phyloP scores from a whole-genome alignment of 1,140 invertebrate species.

The Euglossa dilemma region DNA sequence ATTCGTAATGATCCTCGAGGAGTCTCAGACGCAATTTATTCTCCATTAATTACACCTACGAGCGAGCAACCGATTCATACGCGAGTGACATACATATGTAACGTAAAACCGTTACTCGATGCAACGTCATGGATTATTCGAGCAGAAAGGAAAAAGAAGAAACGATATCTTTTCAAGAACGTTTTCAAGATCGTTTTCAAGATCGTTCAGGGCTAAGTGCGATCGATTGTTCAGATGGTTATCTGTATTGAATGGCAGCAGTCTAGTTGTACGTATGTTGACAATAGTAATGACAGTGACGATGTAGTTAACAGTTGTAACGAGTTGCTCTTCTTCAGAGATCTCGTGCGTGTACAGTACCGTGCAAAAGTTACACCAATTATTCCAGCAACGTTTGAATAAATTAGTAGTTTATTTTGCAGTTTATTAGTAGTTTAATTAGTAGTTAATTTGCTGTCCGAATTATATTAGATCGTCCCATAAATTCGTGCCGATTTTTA shows the following conservation, averaged over 20 bases:
- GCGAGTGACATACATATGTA: background rate
- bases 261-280: background rate
- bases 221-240: background rate
- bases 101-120: background rate
- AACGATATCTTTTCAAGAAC: background rate
- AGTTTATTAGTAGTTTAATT: too few species aligned
- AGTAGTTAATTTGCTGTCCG: too few species aligned
- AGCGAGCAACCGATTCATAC: background rate
- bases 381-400: background rate
- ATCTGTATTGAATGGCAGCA: background rate
- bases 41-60: background rate
- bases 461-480: too few species aligned
- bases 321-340: too few species aligned
- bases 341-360: background rate
- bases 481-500: too few species aligned
- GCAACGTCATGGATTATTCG: background rate
- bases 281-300: constrained; percentile 1
- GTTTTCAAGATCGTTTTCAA: background rate
- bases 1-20: background rate
- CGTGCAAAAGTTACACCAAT: background rate
- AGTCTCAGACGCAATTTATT: background rate
- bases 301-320: background rate
- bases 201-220: background rate
- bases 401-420: too few species aligned
- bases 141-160: background rate